These are phyloP conservation scores for Parauchenoglanis punctatus DNA, from an alignment of 2,797 vertebrate genomes.

Conservation along the genomic window DNA sequence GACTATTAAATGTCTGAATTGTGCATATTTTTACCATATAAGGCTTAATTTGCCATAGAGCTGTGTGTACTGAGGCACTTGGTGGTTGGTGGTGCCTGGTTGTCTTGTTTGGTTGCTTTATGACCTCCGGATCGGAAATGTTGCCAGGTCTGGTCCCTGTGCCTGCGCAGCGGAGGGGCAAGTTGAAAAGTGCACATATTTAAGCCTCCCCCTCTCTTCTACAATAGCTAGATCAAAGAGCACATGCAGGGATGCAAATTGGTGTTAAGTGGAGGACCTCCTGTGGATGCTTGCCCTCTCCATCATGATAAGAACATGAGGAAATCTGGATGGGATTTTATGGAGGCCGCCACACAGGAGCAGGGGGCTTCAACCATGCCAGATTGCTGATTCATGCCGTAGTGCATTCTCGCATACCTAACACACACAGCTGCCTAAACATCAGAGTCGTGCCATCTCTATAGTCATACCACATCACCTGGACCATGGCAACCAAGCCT, in stretches of 20 bases:
- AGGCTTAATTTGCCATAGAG: not conserved
- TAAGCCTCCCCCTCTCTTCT: conserved; percentile 56
- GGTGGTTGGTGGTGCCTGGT: conserved; percentile 42
- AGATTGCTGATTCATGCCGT: conserved; percentile 53
- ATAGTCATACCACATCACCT: conserved; percentile 34
- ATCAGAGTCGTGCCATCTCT: conserved; percentile 37
- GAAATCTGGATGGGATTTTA: conserved; percentile 64
- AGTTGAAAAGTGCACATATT: conserved; percentile 67
- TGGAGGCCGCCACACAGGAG: conserved; percentile 55
- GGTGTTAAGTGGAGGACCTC: conserved; percentile 61
- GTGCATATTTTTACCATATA: not conserved
- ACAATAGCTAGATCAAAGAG: conserved; percentile 71
- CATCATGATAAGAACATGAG: conserved; percentile 61
- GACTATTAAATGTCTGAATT: not conserved
- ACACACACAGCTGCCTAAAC: conserved; percentile 48
- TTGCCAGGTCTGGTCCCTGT: conserved; percentile 60
- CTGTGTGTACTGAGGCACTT: conserved; percentile 35
- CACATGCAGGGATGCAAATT: conserved; percentile 67
- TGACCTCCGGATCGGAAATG: conserved; percentile 61
- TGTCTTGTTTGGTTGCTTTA: conserved; percentile 60
- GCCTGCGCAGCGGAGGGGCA: conserved; percentile 65
- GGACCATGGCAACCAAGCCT: not conserved
- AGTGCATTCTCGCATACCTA: conserved; percentile 44
- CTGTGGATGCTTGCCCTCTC: conserved; percentile 58
- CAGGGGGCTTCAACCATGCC: conserved; percentile 46